These are phyloP conservation scores for Stylophora pistillata DNA, from an alignment of 64 coral and sea anemone species.

Conservation along the genomic window DNA sequence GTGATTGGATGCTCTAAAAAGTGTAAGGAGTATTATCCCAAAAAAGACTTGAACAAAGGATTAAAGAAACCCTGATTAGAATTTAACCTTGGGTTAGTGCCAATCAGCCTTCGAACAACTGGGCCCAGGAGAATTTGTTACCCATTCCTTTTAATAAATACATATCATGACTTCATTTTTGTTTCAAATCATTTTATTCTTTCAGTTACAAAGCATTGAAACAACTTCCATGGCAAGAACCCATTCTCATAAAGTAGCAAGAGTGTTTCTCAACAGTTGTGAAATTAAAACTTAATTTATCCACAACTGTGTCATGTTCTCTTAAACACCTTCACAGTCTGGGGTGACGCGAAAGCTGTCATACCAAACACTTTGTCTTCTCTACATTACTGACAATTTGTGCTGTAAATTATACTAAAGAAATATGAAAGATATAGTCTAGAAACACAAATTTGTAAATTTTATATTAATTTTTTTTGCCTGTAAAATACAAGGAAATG, in stretches of 20 bases:
- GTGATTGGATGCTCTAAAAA: too few species aligned
- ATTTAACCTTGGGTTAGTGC: too few species aligned
- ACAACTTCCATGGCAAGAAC: neutral
- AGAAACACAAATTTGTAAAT: too few species aligned
- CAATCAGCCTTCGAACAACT: too few species aligned
- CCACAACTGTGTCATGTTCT: slow-evolving; percentile 31
- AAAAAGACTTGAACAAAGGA: too few species aligned
- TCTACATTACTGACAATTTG: neutral
- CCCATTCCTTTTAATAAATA: neutral
- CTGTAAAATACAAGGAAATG: too few species aligned
- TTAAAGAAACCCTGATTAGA: too few species aligned
- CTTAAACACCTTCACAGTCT: slow-evolving; percentile 10
- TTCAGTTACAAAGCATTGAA: neutral
- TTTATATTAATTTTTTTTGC: too few species aligned
- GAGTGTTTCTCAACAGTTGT: slow-evolving; percentile 20
- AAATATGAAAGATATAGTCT: too few species aligned
- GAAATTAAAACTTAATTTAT: slow-evolving; percentile 25
- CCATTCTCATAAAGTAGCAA: slow-evolving; percentile 25
- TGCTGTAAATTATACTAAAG: neutral
- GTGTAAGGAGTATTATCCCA: too few species aligned
- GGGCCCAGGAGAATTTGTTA: too few species aligned
- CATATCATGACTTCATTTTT: neutral
- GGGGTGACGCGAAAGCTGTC: neutral
- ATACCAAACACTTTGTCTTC: neutral
- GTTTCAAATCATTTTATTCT: neutral